Evolutionary conservation across 2,113 vertebrate species (phyloP), one percentile per base, ranked within the genome.

Genomic region (Gymnogyps californianus): DNA sequence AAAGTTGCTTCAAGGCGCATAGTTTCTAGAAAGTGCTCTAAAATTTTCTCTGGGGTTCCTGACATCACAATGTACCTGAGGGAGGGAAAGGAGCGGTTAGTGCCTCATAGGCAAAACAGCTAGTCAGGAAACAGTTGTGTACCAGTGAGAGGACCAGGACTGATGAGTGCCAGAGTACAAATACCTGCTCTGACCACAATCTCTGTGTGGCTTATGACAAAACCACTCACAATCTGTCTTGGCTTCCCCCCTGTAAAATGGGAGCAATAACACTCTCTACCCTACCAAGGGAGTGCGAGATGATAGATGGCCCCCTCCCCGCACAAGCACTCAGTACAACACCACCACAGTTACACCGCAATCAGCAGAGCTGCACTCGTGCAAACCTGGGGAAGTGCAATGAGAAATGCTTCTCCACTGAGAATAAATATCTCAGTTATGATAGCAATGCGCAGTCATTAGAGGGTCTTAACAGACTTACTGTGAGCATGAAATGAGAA

Each of bases 1-100:
- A 99, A 98, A 86, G 98, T 98, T 95, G 98, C 98, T 97, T 99
- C 99, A 96, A 99, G 97, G 83, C 99, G 99, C 98, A 99, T 99
- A 40, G 99, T 99, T 98, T 99, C 99, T 87, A 99, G 98, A 97
- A 99, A 99, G 97, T 99, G 99, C 97, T 99, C 99, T 98, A 99
- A 98, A 98, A 99, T 99, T 98, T 99, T 99, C 98, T 99, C 99
- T 67, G 99, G 99, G 26, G 99, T 99, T 98, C 99, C 99, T 84
- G 99, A 99, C 99, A 99, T 99, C 97, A 99, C 99, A 96, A 98
- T 99, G 98, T 99, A 99, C 97, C 99, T 99, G 89, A 34, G 83
- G 86, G 94, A 98, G 55, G 94, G 44, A 96, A 97, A 96, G 79
- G 28, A 61, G 58, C 24, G 61, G 84, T 98, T 96, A 98, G 52